These are phyloP conservation scores for Penaeus vannamei DNA, from an alignment of 1,140 invertebrate genomes.

Conservation along the genomic window DNA sequence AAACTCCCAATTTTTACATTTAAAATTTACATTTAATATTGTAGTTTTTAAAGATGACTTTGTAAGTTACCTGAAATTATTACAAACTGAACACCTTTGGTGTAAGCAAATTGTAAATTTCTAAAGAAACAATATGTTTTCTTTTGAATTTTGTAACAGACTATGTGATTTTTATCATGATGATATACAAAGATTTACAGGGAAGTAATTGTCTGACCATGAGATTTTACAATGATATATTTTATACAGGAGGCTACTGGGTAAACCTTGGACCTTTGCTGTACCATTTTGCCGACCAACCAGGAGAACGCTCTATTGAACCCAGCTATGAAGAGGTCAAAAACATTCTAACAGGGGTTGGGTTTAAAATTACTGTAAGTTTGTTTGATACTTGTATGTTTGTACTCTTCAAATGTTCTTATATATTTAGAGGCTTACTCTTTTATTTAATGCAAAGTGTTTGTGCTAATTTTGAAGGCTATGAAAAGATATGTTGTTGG, in stretches of 20 bases:
- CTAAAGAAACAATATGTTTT: no score
- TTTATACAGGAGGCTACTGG: slow-evolving; percentile 82
- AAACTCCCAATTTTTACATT: no score
- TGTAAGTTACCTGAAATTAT: neutral
- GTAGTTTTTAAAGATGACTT: neutral
- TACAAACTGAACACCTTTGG: neutral
- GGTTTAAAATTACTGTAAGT: slow-evolving; percentile 88
- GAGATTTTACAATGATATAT: slow-evolving; percentile 12
- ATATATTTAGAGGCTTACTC: slow-evolving; percentile 34
- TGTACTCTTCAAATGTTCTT: neutral
- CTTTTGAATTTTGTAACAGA: no score
- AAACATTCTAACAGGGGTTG: slow-evolving; percentile 86
- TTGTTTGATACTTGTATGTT: neutral
- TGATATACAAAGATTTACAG: neutral
- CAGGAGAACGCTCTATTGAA: slow-evolving; percentile 92
- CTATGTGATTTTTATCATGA: neutral
- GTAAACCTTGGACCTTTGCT: slow-evolving; percentile 93
- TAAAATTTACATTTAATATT: neutral
- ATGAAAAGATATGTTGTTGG: slow-evolving; percentile 67
- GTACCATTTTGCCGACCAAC: slow-evolving; percentile 94
- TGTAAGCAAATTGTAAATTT: no score
- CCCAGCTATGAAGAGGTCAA: slow-evolving; percentile 90
- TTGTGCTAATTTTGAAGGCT: neutral
- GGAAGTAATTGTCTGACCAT: neutral
- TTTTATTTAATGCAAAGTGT: neutral